A percentile compares a stretch with the other conserved stretches of the same genome.
Conservation (phyloP, 2,888 invertebrate genomes). For the Lasioglossum vierecki region DNA sequence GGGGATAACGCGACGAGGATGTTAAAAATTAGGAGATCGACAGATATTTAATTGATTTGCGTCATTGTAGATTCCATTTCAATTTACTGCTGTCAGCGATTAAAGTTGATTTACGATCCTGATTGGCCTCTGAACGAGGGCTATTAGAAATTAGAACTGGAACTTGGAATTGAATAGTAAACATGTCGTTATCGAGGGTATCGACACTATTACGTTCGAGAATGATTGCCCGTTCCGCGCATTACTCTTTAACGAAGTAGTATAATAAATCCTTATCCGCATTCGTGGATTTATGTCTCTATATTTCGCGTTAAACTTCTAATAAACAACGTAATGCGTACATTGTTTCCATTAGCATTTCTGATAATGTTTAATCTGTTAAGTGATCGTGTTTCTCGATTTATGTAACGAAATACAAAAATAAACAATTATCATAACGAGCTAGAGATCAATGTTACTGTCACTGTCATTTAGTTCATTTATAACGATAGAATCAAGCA, state of each 20-base stretch:
- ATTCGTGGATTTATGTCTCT: neutral
- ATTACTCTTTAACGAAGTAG: neutral
- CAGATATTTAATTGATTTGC: neutral
- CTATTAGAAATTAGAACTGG: neutral
- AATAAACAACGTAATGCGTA: neutral
- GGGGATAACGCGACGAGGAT: neutral
- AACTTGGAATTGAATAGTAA: neutral
- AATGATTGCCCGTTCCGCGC: neutral
- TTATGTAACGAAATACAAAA: neutral
- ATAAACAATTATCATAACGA: slow-evolving; percentile 3
- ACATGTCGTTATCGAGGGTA: neutral
- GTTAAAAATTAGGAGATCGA: neutral
- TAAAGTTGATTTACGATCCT: neutral
- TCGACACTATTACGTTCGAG: neutral
- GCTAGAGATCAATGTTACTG: neutral
- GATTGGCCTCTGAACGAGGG: neutral
- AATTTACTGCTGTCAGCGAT: neutral
- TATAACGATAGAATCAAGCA: neutral
- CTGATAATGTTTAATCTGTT: neutral
- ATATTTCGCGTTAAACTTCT: neutral
- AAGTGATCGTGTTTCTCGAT: neutral
- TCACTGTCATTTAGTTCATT: neutral
- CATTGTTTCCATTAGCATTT: neutral
- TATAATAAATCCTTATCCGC: neutral
- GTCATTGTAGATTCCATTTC: neutral